Base-by-base conservation (phyloP, 2,888 invertebrate species). In the Leptinotarsa juncta region DNA sequence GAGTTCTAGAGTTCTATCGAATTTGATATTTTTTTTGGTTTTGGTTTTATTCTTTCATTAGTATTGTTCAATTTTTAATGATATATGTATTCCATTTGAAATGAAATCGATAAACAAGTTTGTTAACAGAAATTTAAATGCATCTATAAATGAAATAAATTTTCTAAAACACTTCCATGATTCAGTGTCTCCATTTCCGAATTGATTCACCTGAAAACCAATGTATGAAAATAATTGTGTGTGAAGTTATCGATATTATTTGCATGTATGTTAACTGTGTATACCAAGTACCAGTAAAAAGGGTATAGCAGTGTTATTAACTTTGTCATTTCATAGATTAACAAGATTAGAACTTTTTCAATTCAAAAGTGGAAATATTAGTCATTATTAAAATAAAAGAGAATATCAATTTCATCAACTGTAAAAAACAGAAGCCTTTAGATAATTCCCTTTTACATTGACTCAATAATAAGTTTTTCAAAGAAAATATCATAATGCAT, bases 251-350 rank as follows among this genome's bases (percentile, higher is more conserved):
- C 23, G n/a, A 18, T 62, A 32, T 62, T 62, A 62, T 26, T 32
- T 42, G 26, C 32, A 32, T 62, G 42, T 62, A 32, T 62, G 62
- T 62, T 62, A 62, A 62, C 26, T 42, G 62, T 62, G 62, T 62
- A n/a, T 62, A 62, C 62, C 62, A 32, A 42, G 26, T 62, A 62
- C 62, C 62, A 62, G 62, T 62, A 32, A 32, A 42, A n/a, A 62
- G n/a, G 7, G 62, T 62, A 42, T n/a, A 10, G 62, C 42, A 62
- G 42, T 62, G 62, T 62, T 62, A 32, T 7, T 60, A 23, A 60
- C 23, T 60, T 26, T 20, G 15, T 10, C 10, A 42, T 42, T 42
- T 42, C 0, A 42, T 26, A 4, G n/a, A 32, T 62, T 62, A 10
- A 62, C 16, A n/a, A 32, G 16, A 62, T 62, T 62, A 16, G 15